Conservation (phyloP, 2,113 vertebrate genomes). For the Rhinolophus sinicus region DNA sequence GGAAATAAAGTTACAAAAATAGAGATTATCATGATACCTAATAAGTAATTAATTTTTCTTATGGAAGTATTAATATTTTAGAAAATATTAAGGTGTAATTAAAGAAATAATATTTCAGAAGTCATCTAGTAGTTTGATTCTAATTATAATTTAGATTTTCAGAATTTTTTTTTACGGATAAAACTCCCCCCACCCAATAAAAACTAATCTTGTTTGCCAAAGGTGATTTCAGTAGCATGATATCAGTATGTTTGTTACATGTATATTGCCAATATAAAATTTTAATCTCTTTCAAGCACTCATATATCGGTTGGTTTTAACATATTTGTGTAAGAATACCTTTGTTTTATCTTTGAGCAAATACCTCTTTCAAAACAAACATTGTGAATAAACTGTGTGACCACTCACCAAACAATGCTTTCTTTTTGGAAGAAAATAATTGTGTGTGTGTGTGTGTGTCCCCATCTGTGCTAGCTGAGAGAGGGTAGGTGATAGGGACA, state of each 20-base stretch:
- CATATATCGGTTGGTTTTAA: not conserved
- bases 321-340: not conserved
- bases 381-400: not conserved
- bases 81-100: conserved; percentile 39
- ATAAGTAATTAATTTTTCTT: conserved; percentile 19
- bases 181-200: not conserved
- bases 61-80: not conserved
- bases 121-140: conserved; percentile 41
- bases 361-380: conserved; percentile 30
- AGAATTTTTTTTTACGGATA: not conserved
- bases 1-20: conserved; percentile 54
- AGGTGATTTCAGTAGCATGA: conserved; percentile 46
- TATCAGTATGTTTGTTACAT: conserved; percentile 32
- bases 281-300: not conserved
- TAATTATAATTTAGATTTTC: conserved; percentile 54
- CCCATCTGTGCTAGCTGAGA: not conserved
- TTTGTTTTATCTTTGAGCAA: conserved; percentile 29
- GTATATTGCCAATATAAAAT: not conserved
- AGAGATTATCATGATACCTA: not conserved
- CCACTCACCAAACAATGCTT: not conserved
- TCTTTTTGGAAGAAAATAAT: not conserved
- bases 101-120: conserved; percentile 17
- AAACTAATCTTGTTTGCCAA: not conserved
- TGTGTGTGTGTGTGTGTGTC: not conserved
- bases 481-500: not conserved